Conservation (phyloP, 1,140 invertebrate species). For the Idris sp. region DNA sequence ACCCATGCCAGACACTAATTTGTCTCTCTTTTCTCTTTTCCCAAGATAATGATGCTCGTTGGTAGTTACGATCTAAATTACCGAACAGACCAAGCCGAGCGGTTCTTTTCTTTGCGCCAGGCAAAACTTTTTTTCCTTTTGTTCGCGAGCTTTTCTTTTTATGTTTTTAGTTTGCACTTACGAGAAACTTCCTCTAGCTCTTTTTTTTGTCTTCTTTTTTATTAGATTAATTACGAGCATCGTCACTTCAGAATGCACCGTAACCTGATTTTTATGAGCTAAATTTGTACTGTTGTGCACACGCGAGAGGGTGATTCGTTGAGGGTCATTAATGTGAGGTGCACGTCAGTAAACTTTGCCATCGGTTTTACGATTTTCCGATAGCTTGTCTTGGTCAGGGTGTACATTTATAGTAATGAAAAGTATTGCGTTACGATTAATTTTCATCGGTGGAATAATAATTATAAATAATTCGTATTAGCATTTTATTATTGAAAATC, state of each 20-base stretch:
- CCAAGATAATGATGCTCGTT: constrained; percentile 57
- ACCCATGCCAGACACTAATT: constrained; percentile 51
- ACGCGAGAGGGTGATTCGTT: constrained; percentile 2
- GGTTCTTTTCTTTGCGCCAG: constrained; percentile 3
- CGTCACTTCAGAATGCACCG: constrained; percentile 2
- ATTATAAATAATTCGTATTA: too few relatives aligned
- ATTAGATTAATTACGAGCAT: constrained; percentile 27
- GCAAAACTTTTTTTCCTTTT: constrained; percentile 7
- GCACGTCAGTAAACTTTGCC: background rate
- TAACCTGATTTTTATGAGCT: constrained; percentile 12
- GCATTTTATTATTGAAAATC: too few relatives aligned
- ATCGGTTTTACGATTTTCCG: background rate
- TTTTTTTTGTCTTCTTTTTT: constrained; percentile 1
- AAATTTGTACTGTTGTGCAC: constrained; percentile 2
- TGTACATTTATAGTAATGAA: too few relatives aligned
- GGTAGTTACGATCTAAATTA: constrained; percentile 52
- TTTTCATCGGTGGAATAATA: too few relatives aligned
- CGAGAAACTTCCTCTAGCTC: background rate
- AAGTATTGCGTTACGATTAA: too few relatives aligned
- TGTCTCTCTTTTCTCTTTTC: constrained; percentile 51
- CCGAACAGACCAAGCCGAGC: constrained; percentile 20
- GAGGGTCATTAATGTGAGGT: constrained; percentile 11
- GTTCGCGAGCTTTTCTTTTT: background rate
- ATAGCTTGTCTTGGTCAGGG: too few relatives aligned
- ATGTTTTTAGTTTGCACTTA: too few relatives aligned